Conservation (phyloP, 2,888 invertebrate genomes). For the Dichetophora obliterata region DNA sequence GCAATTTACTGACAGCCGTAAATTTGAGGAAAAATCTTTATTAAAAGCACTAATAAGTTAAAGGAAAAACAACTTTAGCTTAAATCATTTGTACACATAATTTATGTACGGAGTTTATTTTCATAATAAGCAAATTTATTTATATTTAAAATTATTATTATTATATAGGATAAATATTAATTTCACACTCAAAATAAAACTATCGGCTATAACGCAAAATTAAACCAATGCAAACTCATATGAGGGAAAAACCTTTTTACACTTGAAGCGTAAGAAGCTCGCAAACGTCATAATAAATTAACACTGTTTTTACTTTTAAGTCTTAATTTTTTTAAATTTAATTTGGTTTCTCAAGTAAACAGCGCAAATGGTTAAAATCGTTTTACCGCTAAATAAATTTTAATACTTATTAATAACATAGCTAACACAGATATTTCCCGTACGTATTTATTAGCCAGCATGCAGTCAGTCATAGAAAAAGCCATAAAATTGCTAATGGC, state of each 20-base stretch:
- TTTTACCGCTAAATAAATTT: not conserved
- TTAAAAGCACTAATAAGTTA: too few species aligned
- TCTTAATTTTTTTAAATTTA: too few species aligned
- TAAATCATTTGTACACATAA: too few species aligned
- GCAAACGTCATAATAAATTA: not conserved
- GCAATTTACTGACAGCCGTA: too few species aligned
- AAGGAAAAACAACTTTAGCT: too few species aligned
- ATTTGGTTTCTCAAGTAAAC: too few species aligned
- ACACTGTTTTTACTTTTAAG: not conserved
- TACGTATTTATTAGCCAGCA: not conserved
- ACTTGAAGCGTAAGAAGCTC: not conserved
- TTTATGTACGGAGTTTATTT: too few species aligned
- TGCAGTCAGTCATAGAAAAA: not conserved
- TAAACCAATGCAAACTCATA: not conserved
- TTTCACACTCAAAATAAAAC: not conserved
- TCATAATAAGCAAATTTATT: too few species aligned
- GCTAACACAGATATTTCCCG: not conserved
- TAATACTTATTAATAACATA: not conserved
- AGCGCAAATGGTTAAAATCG: not conserved
- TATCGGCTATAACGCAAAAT: not conserved
- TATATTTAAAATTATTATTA: too few species aligned
- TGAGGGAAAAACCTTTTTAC: not conserved
- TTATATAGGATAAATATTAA: too few species aligned
- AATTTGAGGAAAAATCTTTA: too few species aligned
- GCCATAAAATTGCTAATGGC: not conserved